Evolutionary conservation across 1,140 invertebrate species (phyloP), one percentile per base, ranked within the genome.

Genomic region (Physella acuta): DNA sequence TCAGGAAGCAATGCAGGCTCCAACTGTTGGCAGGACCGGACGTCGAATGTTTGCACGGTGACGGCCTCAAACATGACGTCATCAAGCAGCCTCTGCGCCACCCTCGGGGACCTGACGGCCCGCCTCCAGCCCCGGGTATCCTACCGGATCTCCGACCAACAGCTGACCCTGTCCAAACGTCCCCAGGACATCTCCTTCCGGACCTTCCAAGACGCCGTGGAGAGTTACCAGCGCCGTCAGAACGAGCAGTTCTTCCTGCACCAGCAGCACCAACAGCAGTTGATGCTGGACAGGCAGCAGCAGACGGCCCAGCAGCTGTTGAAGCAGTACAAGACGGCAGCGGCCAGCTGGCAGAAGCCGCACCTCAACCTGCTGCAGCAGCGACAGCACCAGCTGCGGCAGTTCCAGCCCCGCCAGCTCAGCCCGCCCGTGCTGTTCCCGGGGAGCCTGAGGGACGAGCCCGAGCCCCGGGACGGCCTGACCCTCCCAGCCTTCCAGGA

Each of bases 351-450:
- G 33, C 64, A 66, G 34, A 30, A 24, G 64, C 28, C 30, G 36
- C 44, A 53, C 17, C 26, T 28, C 2, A 24, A 14, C 2, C 24
- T 17, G 2, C 33, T 39, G 16, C 33, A 56, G 52, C 53, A 55
- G 36, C 17, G 28, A 20, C 26, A 60, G 30, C 53, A 55, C 5
- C 53, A 55, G 24, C 8, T 14, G 8, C 5, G 53, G 28, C 20
- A 55, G 24, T 8, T 14, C 3, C 52, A 36, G 52, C 34, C 44
- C 17, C 44, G 5, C 2, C 51, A 52, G 33, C 51, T 36, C 0
- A 66, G 64, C 26, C 64, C 64, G 2, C 64, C 64, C 2, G 64
- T 66, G 1, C 36, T 66, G 20, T 66, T 66, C 26, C 64, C 64
- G 31, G 37, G 51, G 24, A 52, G 56, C 33, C 64, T 66, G 14